Base-by-base conservation (phyloP, 1,140 invertebrate genomes). In the Neoseiulus cucumeris region DNA sequence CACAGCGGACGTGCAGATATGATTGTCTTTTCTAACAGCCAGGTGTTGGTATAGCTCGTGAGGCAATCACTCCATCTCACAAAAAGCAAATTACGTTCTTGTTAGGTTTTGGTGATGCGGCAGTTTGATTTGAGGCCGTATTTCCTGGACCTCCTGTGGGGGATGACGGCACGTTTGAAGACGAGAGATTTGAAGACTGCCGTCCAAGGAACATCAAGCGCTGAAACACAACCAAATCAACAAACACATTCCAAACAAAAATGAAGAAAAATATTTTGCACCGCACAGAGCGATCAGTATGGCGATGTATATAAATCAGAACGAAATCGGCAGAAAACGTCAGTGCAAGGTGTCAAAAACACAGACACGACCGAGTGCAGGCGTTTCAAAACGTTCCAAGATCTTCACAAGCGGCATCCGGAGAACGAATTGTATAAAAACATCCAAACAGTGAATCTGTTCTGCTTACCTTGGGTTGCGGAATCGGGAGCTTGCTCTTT, bases 401-500 rank as follows among this genome's bases (percentile, higher is more conserved):
- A 12, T n/a, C 42, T 12, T 12, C 42, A 44, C 12, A n/a, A 44
- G n/a, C 42, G n/a, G n/a, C n/a, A 5, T 47, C 45, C 18, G 18
- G 18, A 22, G 18, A 4, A 4, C 4, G 45, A 28, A 5, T 6
- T 47, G 28, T 4, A 28, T 47, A 14, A 14, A 59, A 25, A 20
- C 1, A 2, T 2, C 22, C 51, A 20, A 25, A 20, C 51, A 25
- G 51, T 2, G 1, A 17, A 59, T 0, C 2, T n/a, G 2, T 9
- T 17, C 51, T 1, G 51, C 51, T 20, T 33, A 59, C 51, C 51
- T 59, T 59, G 25, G 51, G 33, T 33, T 59, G 51, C 25, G 51
- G 51, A 59, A 59, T 59, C 14, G 51, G 51, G 25, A 59, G 51
- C 33, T 59, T 59, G 51, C 51, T 59, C 9, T 59, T 59, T 25